Evolutionary conservation across 1,140 invertebrate species (phyloP).

Genomic region (Octopus sinensis): DNA sequence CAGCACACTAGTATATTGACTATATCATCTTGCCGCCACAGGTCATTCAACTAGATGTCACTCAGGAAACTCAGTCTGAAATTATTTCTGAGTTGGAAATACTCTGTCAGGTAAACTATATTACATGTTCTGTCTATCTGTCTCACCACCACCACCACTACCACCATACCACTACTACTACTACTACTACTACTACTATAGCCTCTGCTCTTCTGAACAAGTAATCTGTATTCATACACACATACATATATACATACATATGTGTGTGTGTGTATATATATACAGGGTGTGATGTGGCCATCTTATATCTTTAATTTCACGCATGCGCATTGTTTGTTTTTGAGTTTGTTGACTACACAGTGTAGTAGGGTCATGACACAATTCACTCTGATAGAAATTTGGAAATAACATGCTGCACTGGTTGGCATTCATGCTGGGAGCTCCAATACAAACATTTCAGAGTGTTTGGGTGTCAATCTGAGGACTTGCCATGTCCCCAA

Average conservation of each 20-base stretch:
- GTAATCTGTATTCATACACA: not conserved
- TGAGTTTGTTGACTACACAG: too few species aligned
- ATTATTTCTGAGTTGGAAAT: slow-evolving; percentile 56
- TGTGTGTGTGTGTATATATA: slow-evolving; percentile 20
- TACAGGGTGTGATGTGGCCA: not conserved
- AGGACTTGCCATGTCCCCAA: too few species aligned
- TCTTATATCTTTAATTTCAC: too few species aligned
- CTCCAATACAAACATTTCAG: too few species aligned
- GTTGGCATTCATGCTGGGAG: too few species aligned
- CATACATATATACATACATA: slow-evolving; percentile 23
- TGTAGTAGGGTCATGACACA: too few species aligned
- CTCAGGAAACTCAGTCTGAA: slow-evolving; percentile 46
- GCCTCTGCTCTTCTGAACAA: not conserved
- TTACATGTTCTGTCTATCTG: not conserved
- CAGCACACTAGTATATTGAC: too few species aligned
- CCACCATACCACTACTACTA: slow-evolving; percentile 26
- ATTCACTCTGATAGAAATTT: too few species aligned
- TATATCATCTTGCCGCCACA: slow-evolving; percentile 19
- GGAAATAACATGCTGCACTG: too few species aligned
- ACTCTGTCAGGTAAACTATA: slow-evolving; percentile 47
- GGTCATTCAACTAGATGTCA: slow-evolving; percentile 51
- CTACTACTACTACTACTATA: slow-evolving; percentile 19
- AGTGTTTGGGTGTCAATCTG: too few species aligned
- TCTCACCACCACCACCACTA: slow-evolving; percentile 25
- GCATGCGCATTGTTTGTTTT: too few species aligned